These are phyloP conservation scores for Pogoniulus pusillus DNA, from an alignment of 2,797 vertebrate genomes.

Conservation along the genomic window DNA sequence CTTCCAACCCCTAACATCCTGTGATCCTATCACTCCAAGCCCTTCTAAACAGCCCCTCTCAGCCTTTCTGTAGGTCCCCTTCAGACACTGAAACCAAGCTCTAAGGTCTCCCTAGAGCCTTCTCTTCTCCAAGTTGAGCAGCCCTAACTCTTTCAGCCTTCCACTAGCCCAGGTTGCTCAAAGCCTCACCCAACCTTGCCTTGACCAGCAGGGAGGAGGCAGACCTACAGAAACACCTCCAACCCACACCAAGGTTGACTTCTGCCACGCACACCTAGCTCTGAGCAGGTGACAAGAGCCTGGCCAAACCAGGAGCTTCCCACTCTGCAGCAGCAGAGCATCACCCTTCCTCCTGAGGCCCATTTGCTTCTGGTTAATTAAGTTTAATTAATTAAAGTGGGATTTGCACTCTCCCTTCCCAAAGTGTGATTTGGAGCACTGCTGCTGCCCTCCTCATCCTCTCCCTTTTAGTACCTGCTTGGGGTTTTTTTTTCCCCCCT, in stretches of 20 bases:
- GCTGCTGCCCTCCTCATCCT: constrained; percentile 18
- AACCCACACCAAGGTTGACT: background rate
- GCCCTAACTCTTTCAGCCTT: too few relatives aligned
- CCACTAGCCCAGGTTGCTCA: too few relatives aligned
- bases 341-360: background rate
- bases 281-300: background rate
- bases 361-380: background rate
- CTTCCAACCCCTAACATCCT: too few relatives aligned
- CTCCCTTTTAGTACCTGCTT: background rate
- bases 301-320: background rate
- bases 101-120: too few relatives aligned
- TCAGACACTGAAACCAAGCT: too few relatives aligned
- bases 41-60: too few relatives aligned
- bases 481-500: constrained; percentile 20
- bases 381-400: background rate
- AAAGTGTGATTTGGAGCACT: background rate
- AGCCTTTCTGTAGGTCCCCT: too few relatives aligned
- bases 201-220: too few relatives aligned
- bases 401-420: background rate
- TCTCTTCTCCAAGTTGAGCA: too few relatives aligned
- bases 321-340: background rate
- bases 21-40: too few relatives aligned
- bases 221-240: background rate
- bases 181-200: too few relatives aligned
- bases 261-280: background rate